Evolutionary conservation across 1,140 invertebrate species (phyloP).

Genomic region (Tetragonula clypearis): DNA sequence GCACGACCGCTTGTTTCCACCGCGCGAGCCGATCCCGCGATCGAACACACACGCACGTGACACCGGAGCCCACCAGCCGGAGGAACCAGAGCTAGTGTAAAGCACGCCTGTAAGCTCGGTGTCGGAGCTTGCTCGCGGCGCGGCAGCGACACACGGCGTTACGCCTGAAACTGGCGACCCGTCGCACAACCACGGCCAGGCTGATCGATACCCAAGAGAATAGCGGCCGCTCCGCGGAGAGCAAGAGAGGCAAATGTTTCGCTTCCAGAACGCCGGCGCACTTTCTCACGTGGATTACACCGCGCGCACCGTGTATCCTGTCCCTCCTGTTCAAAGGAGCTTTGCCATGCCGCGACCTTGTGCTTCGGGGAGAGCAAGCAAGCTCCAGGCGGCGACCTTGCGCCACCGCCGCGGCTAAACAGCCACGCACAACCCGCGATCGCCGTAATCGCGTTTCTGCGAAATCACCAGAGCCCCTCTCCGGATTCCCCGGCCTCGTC

Average conservation of each 20-base stretch:
- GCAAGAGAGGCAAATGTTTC: constrained; percentile 52
- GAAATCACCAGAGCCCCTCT: neutral
- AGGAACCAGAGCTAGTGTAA: neutral
- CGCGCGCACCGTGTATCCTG: constrained; percentile 30
- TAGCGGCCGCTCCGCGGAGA: constrained; percentile 30
- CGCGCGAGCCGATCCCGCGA: neutral
- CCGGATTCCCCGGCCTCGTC: too few relatives aligned
- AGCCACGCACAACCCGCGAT: neutral
- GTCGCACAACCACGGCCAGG: constrained; percentile 56
- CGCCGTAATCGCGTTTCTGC: constrained; percentile 7
- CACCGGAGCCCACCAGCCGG: neutral
- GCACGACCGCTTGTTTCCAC: neutral
- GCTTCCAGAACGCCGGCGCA: constrained; percentile 70
- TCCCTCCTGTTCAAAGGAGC: constrained; percentile 11
- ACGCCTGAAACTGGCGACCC: constrained; percentile 66
- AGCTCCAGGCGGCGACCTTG: constrained; percentile 41
- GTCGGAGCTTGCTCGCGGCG: constrained; percentile 39
- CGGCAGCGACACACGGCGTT: constrained; percentile 59
- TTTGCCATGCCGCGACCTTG: constrained; percentile 40
- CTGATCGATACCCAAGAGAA: constrained; percentile 71
- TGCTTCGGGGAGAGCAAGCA: constrained; percentile 20
- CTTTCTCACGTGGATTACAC: constrained; percentile 65
- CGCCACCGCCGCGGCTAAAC: neutral
- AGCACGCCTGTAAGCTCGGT: neutral
- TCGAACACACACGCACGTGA: constrained; percentile 22